A percentile compares a stretch with the other conserved stretches of the same genome.
Evolutionary conservation across 2,113 vertebrate genomes (phyloP).

Genomic region (Choloepus hoffmanni): DNA sequence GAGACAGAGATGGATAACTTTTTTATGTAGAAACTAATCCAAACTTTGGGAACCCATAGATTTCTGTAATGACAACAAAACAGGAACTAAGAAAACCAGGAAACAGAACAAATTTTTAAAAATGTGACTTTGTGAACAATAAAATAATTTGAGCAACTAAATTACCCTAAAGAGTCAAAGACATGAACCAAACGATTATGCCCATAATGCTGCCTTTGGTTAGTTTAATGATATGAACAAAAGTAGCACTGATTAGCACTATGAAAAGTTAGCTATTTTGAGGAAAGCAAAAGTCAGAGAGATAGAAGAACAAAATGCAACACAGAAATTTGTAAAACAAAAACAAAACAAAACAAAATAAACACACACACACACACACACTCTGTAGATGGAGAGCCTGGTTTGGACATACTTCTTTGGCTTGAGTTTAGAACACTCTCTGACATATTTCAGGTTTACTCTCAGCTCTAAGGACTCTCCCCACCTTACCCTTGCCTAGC

Average conservation of each 20-base stretch:
- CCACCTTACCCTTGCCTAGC: too few relatives aligned
- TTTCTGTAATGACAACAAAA: background rate
- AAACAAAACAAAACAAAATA: too few relatives aligned
- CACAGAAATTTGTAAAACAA: background rate
- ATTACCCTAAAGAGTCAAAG: background rate
- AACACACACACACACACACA: too few relatives aligned
- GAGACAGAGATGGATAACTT: background rate
- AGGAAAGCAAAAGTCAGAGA: background rate
- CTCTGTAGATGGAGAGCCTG: background rate
- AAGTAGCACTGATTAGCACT: background rate
- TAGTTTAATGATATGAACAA: background rate
- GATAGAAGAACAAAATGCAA: background rate
- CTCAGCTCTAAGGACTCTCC: background rate
- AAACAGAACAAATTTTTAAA: background rate
- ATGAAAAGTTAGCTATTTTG: background rate
- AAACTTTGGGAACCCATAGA: background rate
- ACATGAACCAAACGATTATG: background rate
- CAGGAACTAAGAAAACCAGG: background rate
- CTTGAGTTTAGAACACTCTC: slow-evolving; percentile 11
- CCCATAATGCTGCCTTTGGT: background rate
- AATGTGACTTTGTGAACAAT: background rate
- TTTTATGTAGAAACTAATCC: slow-evolving; percentile 9
- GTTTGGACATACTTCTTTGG: background rate
- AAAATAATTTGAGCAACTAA: background rate
- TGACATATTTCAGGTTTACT: background rate